Evolutionary conservation across 1,140 invertebrate genomes (phyloP).

Genomic region (Drosophila fuyamai): DNA sequence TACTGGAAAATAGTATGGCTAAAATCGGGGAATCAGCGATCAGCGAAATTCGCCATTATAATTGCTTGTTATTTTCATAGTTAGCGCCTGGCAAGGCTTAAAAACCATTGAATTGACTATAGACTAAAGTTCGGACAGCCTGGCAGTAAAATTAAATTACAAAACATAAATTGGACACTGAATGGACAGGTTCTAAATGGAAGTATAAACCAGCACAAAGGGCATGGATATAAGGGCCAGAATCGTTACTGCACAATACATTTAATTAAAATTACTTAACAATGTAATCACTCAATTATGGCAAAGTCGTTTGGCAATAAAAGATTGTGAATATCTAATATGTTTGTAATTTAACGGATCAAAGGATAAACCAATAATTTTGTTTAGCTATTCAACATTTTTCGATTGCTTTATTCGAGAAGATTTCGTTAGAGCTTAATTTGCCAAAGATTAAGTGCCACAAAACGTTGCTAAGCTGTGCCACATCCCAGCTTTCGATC

Average conservation of each 20-base stretch:
- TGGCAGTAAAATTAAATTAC: conserved; percentile 4
- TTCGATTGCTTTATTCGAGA: no score
- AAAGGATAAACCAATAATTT: no score
- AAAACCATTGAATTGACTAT: background rate
- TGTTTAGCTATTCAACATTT: no score
- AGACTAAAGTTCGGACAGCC: background rate
- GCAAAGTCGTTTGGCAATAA: no score
- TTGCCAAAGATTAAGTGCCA: background rate
- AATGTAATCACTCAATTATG: no score
- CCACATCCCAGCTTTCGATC: background rate
- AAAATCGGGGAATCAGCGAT: background rate
- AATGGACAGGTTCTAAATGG: conserved; percentile 5
- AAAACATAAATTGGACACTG: conserved; percentile 25
- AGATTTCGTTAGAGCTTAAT: background rate
- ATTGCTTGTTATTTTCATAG: conserved; percentile 38
- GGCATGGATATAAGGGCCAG: background rate
- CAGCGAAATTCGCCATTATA: conserved; percentile 15
- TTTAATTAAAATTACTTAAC: no score
- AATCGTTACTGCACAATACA: background rate
- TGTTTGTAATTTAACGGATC: no score
- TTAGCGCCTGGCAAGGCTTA: background rate
- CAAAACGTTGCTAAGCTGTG: no score
- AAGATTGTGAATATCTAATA: no score
- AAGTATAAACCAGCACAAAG: background rate
- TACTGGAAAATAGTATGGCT: background rate